Evolutionary conservation across 2,888 invertebrate genomes (phyloP), one percentile per base, ranked within the genome.

Genomic region (Chelonus formosanus): DNA sequence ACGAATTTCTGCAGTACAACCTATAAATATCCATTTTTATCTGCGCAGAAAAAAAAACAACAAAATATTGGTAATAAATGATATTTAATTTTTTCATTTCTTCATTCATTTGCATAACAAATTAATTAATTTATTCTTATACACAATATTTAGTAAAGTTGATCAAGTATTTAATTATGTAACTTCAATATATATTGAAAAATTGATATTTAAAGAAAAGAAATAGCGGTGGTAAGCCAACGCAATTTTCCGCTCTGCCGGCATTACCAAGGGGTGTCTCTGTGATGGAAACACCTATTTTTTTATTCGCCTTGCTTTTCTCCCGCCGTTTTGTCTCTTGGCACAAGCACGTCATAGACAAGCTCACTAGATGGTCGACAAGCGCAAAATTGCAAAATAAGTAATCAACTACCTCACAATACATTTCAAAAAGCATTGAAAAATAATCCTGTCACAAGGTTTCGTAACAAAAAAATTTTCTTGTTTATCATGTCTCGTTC

Each of bases 241-340:
- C 64, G 67, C 64, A 71, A 71, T 71, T 71, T 71, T 71, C 67
- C 69, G 69, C 67, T 71, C 69, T 67, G 67, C 60, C 67, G 66
- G 58, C 63, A 58, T 69, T 63, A 64, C 56, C 36, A 54, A 54
- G 53, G 67, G 58, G 54, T 65, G 57, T 62, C 62, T 70, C 69
- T 67, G 67, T 67, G 44, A 53, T 69, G 69, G 67, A 69, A 70
- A 70, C 69, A 70, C 69, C 70, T 63, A 68, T 62, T 67, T 69
- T 69, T 66, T 64, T 56, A 48, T 48, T 3, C 54, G 45, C 34
- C 35, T 59, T 55, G 20, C 53, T 43, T 45, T 45, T 63, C 32
- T 10, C n/a, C 44, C 47, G 7, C 48, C 31, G 7, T 60, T 47
- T 34, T 40, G 40, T 55, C 61, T 62, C 68, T 67, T 50, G 57